These are phyloP conservation scores for Ormia ochracea DNA, from an alignment of 2,888 invertebrate genomes.

Conservation along the genomic window DNA sequence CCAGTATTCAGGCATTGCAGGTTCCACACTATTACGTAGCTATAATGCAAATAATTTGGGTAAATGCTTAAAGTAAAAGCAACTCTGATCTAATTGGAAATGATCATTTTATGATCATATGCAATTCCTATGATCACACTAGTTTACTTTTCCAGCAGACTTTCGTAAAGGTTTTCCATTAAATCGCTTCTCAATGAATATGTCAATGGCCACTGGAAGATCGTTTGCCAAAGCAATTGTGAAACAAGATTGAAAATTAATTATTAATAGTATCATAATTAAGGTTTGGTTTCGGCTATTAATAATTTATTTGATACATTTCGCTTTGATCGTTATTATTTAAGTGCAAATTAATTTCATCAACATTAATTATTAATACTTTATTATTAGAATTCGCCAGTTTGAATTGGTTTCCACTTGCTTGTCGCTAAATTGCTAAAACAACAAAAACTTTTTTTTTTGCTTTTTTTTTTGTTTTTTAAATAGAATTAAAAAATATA, in stretches of 20 bases:
- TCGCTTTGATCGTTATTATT: conserved; percentile 3
- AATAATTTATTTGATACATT: conserved; percentile 15
- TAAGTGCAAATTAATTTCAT: conserved; percentile 35
- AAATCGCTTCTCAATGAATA: no score
- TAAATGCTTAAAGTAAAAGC: no score
- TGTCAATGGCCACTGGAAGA: neutral
- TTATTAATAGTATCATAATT: conserved; percentile 16
- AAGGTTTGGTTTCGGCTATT: neutral
- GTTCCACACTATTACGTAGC: no score
- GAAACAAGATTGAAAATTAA: neutral
- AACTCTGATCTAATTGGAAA: no score
- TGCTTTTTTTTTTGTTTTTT: neutral
- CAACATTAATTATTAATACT: neutral
- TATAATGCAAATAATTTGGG: no score
- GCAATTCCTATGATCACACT: no score
- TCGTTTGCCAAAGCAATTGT: neutral
- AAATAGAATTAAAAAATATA: neutral
- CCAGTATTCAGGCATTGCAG: no score
- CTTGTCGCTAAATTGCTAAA: conserved; percentile 2
- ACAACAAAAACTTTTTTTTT: neutral
- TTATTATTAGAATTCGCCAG: conserved; percentile 39
- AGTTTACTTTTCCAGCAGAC: no score
- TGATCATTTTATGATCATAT: no score
- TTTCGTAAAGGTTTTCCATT: no score
- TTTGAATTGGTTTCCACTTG: conserved; percentile 47